These are phyloP conservation scores for Papilio dardanus DNA, from an alignment of 1,140 invertebrate genomes.

Conservation along the genomic window DNA sequence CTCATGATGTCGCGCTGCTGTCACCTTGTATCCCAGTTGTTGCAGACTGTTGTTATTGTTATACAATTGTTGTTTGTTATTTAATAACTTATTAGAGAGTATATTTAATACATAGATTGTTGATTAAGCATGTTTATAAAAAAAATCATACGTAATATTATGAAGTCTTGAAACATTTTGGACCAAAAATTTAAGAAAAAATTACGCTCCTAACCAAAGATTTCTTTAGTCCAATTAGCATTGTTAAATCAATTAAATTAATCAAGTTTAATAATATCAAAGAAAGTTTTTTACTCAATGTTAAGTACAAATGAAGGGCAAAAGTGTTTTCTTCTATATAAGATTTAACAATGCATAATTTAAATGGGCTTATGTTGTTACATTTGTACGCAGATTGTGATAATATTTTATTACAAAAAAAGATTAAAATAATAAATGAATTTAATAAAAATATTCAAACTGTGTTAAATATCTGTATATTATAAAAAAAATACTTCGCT, in stretches of 20 bases:
- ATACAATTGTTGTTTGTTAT: conserved; percentile 15
- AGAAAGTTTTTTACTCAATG: background rate
- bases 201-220: background rate
- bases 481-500: background rate
- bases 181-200: background rate
- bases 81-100: conserved; percentile 20
- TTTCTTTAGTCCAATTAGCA: background rate
- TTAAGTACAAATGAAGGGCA: background rate
- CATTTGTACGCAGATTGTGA: background rate
- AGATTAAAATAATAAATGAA: background rate
- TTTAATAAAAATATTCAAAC: background rate
- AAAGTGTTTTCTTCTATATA: background rate
- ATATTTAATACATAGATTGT: conserved; percentile 20
- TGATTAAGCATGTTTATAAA: conserved; percentile 10
- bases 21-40: background rate
- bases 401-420: background rate
- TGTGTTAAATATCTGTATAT: background rate
- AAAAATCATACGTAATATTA: background rate
- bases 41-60: conserved; percentile 28
- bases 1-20: conserved; percentile 77
- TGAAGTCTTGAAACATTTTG: background rate
- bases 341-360: conserved; percentile 4
- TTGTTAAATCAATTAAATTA: background rate
- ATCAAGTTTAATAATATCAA: background rate
- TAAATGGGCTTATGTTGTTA: background rate